Evolutionary conservation across 23 tunicate species (phyloP).

Genomic region (Oikopleura dioica): DNA sequence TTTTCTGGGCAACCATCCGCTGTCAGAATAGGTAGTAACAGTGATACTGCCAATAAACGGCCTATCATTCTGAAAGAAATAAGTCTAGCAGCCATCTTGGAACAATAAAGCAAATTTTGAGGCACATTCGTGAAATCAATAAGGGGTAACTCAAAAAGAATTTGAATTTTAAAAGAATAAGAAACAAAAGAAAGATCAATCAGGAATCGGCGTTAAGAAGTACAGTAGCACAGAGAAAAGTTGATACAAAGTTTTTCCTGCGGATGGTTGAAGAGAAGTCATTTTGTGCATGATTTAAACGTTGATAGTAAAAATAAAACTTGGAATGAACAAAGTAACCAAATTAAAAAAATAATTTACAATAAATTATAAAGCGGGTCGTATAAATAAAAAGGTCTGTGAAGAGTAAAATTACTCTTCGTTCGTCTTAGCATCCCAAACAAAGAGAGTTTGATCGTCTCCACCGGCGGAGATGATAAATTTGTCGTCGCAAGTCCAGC

Average conservation of each 20-base stretch:
- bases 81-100: no score
- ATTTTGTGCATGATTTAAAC: no score
- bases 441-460: not conserved
- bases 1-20: not conserved
- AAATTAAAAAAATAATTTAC: not conserved
- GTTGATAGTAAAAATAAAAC: no score
- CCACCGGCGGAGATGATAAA: conserved; percentile 2
- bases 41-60: not conserved
- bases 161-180: no score
- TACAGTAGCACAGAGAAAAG: no score
- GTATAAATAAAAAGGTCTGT: not conserved
- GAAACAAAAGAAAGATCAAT: no score
- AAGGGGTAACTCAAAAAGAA: no score
- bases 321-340: not conserved
- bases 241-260: no score
- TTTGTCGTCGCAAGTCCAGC: conserved; percentile 1
- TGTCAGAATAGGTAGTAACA: not conserved
- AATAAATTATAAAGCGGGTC: not conserved
- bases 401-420: not conserved
- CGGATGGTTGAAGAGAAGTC: no score
- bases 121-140: no score
- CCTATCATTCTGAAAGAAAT: not conserved
- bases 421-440: not conserved
- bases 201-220: no score
- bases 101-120: no score